Evolutionary conservation across 2,113 vertebrate species (phyloP).

Genomic region (Cathartes aura): DNA sequence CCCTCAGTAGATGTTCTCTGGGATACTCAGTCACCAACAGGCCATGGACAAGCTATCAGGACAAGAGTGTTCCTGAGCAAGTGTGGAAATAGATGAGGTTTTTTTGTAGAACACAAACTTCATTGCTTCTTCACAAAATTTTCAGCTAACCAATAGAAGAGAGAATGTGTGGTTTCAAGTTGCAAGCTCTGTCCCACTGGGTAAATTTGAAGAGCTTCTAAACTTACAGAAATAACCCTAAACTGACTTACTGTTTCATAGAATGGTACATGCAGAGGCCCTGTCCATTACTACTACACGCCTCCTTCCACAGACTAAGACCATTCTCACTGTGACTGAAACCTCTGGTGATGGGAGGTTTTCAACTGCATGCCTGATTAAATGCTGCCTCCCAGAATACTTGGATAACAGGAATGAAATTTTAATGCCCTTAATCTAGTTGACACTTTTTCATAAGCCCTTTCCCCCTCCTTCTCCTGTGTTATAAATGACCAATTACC

Average conservation of each 20-base stretch:
- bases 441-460: slow-evolving; percentile 49
- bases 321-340: not conserved
- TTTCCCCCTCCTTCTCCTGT: not conserved
- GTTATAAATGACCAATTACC: slow-evolving; percentile 72
- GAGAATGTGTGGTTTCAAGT: not conserved
- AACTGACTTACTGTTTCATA: not conserved
- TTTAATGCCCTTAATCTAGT: slow-evolving; percentile 36
- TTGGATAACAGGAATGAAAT: slow-evolving; percentile 48
- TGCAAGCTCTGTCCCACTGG: not conserved
- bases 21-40: not conserved
- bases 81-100: not conserved
- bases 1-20: not conserved
- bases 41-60: not conserved
- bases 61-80: not conserved
- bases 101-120: not conserved
- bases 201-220: not conserved
- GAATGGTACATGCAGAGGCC: not conserved
- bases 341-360: not conserved
- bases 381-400: slow-evolving; percentile 26
- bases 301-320: not conserved
- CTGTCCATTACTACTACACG: not conserved
- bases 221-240: not conserved
- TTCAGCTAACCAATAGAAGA: not conserved
- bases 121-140: not conserved
- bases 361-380: not conserved